Base-by-base conservation (phyloP, 2,888 invertebrate genomes). In the Drosophila colorata region DNA sequence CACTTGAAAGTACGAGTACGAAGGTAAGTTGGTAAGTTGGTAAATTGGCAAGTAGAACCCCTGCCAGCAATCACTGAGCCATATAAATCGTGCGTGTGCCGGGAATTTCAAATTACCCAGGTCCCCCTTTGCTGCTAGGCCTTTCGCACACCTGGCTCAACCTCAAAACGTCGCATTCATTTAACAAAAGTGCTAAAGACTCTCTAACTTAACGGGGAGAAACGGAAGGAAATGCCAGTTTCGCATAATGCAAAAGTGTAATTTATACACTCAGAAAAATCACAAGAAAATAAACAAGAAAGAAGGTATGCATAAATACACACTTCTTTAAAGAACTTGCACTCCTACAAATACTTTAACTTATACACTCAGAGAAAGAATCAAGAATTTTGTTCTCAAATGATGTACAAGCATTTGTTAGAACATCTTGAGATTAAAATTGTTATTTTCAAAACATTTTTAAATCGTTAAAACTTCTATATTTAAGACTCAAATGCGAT, bases 111-210 rank as follows among this genome's bases (percentile, higher is more conserved):
- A 73, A 77, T 76, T 64, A 68, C 44, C 48, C 46, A 53, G 18
- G 2, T 37, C 55, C 35, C 40, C 33, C n/a, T 23, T n/a, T 20
- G 14, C 6, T 14, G 14, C 28, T 28, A 2, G n/a, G 11, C n/a
- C 14, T 33, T 8, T 28, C 28, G 18, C 28, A 9, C 28, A 18
- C 64, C 18, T 13, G 9, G 9, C 11, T 4, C 55, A 38, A 28
- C 64, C 64, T 28, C 63, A 56, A 57, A 70, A 59, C 52, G 67
- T 64, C 61, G 55, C 58, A 51, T 82, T 75, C 69, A 79, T 83
- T 76, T 76, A 79, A 76, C 80, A 80, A 80, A 79, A 79, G 82
- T 75, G 79, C 83, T 69, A 75, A 78, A 63, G 55, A 72, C 79
- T 44, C 48, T 46, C 13, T 7, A 48, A 16, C 9, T 9, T 40